These are phyloP conservation scores for Chrysocyon brachyurus DNA, from an alignment of 2,797 vertebrate species.

Conservation along the genomic window DNA sequence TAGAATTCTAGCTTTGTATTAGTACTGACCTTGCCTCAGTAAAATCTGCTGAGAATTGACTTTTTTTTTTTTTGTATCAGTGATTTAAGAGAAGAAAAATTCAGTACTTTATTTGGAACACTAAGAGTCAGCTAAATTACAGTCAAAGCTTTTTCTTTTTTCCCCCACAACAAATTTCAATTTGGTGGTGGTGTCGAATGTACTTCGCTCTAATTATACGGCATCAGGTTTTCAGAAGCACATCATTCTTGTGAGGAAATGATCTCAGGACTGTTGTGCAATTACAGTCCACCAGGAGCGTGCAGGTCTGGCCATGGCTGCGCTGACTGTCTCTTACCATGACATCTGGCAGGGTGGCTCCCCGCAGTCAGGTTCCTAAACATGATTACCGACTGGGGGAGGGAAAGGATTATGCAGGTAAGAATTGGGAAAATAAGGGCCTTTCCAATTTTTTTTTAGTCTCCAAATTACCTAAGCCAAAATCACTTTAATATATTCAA, in stretches of 20 bases:
- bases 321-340: background rate
- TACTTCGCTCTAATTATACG: conserved; percentile 77
- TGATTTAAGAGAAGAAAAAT: conserved; percentile 61
- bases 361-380: background rate
- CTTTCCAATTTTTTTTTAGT: background rate
- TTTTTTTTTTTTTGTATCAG: background rate
- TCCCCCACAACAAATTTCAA: conserved; percentile 66
- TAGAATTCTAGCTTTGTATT: background rate
- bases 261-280: conserved; percentile 71
- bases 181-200: conserved; percentile 66
- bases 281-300: conserved; percentile 42
- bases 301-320: background rate
- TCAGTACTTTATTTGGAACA: conserved; percentile 61
- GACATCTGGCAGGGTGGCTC: background rate
- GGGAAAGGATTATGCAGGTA: background rate
- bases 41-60: conserved; percentile 61
- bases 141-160: conserved; percentile 55
- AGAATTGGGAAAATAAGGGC: background rate
- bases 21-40: conserved; percentile 43
- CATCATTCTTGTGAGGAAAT: conserved; percentile 67
- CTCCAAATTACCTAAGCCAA: background rate
- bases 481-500: background rate
- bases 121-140: conserved; percentile 65
- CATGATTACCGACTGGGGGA: background rate
- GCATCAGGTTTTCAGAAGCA: conserved; percentile 64